Evolutionary conservation across 2,888 invertebrate species (phyloP).

Genomic region (Eumacrocentrus americanus): DNA sequence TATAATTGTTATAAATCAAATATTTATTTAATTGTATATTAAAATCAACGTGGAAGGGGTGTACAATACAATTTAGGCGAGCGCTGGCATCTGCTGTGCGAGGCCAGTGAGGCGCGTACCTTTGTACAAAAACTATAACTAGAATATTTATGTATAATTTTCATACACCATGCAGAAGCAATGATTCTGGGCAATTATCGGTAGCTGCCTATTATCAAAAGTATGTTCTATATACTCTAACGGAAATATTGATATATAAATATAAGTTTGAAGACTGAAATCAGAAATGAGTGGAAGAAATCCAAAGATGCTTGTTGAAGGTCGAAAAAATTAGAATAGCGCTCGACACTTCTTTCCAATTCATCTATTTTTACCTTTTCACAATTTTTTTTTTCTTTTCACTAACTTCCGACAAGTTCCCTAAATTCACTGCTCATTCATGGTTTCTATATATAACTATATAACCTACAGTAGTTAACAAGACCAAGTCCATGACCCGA

Average conservation of each 20-base stretch:
- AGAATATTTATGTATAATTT: constrained; percentile 48
- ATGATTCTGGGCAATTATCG: constrained; percentile 46
- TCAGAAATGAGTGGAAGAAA: constrained; percentile 3
- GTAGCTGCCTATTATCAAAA: constrained; percentile 27
- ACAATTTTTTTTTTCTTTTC: constrained; percentile 11
- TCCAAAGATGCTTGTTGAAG: neutral
- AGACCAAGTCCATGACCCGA: constrained; percentile 53
- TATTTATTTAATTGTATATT: constrained; percentile 46
- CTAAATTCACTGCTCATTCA: constrained; percentile 54
- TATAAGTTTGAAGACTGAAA: constrained; percentile 3
- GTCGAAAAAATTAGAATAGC: neutral
- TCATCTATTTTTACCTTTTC: constrained; percentile 9
- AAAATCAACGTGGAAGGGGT: constrained; percentile 43
- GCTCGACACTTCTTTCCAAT: neutral
- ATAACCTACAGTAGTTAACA: constrained; percentile 59
- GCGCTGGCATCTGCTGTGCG: constrained; percentile 46
- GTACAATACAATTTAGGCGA: constrained; percentile 48
- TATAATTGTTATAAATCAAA: no score
- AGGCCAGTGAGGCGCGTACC: constrained; percentile 45
- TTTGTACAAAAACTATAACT: constrained; percentile 59
- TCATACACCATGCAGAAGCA: constrained; percentile 53
- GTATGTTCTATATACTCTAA: constrained; percentile 20
- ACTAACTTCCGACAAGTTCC: constrained; percentile 27
- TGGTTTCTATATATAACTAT: constrained; percentile 51
- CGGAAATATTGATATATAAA: constrained; percentile 18